Conservation (phyloP, 2,888 invertebrate genomes). For the Xestobium rufovillosum region DNA sequence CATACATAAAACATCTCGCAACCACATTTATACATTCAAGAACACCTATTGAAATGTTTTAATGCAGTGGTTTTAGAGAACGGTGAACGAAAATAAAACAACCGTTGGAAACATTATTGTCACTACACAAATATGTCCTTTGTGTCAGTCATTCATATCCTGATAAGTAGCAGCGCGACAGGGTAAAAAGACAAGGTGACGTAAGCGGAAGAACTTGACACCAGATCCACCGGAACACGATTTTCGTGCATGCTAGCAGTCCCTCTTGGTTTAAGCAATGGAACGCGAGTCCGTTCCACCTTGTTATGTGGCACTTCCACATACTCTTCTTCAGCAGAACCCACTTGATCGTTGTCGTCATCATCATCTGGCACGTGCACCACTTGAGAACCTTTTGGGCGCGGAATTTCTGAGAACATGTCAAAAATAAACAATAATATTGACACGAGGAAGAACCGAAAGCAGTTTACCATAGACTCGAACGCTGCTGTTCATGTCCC, state of each 20-base stretch:
- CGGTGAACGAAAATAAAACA: too few relatives aligned
- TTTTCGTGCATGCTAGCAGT: conserved; percentile 27
- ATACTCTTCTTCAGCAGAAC: conserved; percentile 65
- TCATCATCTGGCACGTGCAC: conserved; percentile 44
- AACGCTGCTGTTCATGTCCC: conserved; percentile 82
- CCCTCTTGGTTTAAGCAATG: conserved; percentile 20
- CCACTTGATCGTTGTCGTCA: conserved; percentile 59
- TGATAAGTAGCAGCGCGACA: conserved; percentile 22
- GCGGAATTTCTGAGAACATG: conserved; percentile 84
- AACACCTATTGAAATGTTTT: conserved; percentile 16
- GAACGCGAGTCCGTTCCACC: conserved; percentile 26
- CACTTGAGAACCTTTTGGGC: conserved; percentile 54
- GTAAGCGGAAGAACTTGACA: conserved; percentile 23
- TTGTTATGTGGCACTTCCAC: conserved; percentile 45
- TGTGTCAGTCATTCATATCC: conserved; percentile 31
- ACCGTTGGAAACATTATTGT: too few relatives aligned
- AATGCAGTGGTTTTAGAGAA: conserved; percentile 15
- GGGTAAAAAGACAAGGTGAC: conserved; percentile 9
- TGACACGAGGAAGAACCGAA: too few relatives aligned
- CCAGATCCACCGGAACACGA: conserved; percentile 30
- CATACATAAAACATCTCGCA: conserved; percentile 25
- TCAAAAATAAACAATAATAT: too few relatives aligned
- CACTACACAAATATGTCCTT: conserved; percentile 33
- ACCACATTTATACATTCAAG: conserved; percentile 24
- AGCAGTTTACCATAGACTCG: conserved; percentile 68